phyloP scores from a whole-genome alignment of 2,797 vertebrate species.

The Typhlichthys eigenmanni region DNA sequence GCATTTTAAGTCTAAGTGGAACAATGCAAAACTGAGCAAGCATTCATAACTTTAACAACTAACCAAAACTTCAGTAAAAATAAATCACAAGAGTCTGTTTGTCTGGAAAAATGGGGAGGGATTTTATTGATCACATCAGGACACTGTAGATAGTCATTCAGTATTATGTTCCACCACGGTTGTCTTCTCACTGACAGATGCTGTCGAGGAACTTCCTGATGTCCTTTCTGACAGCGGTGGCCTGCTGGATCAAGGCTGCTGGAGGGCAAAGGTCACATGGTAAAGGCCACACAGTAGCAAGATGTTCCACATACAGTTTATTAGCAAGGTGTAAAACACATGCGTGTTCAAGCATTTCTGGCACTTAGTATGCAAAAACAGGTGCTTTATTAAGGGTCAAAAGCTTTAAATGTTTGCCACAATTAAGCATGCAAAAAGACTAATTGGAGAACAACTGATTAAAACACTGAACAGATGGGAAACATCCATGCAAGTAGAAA shows the following conservation, averaged over 20 bases:
- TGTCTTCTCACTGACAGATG: slow-evolving; percentile 72
- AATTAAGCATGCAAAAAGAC: neutral
- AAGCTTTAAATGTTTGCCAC: neutral
- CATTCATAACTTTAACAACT: neutral
- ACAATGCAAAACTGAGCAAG: neutral
- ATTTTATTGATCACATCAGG: slow-evolving; percentile 70
- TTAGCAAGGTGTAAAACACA: no score
- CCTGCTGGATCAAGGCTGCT: slow-evolving; percentile 66
- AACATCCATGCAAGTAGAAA: neutral
- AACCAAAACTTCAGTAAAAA: neutral
- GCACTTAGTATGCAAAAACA: no score
- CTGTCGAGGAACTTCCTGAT: slow-evolving; percentile 73
- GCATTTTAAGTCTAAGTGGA: no score
- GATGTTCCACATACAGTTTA: no score
- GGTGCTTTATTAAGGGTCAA: no score
- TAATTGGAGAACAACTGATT: neutral
- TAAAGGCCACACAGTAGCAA: neutral
- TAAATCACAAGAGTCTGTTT: slow-evolving; percentile 3
- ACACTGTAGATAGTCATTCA: slow-evolving; percentile 50
- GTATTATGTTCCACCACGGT: slow-evolving; percentile 58
- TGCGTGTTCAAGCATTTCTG: no score
- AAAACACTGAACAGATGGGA: neutral
- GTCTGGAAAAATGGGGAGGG: slow-evolving; percentile 58
- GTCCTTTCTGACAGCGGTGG: slow-evolving; percentile 62
- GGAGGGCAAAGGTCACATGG: neutral